phyloP scores from a whole-genome alignment of 2,888 invertebrate species.

The Drosophila stalkeri region DNA sequence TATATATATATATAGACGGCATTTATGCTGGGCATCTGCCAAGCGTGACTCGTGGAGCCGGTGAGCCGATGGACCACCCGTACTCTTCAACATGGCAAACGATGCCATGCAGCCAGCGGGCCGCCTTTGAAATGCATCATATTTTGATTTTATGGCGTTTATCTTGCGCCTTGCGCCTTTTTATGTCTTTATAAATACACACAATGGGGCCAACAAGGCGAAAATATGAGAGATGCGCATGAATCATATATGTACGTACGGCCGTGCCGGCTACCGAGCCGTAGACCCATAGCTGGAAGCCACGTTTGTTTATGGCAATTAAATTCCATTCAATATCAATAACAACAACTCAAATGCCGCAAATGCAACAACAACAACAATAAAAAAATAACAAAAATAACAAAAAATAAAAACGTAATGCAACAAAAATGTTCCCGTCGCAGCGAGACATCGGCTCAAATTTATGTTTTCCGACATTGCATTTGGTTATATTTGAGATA shows the following conservation, averaged over 20 bases:
- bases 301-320: slow-evolving; percentile 77
- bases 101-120: slow-evolving; percentile 33
- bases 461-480: slow-evolving; percentile 1
- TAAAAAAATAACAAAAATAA: not conserved
- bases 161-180: slow-evolving; percentile 59
- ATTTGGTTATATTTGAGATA: not conserved
- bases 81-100: slow-evolving; percentile 11
- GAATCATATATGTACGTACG: slow-evolving; percentile 30
- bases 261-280: slow-evolving; percentile 3
- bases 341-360: slow-evolving; percentile 37
- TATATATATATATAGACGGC: not conserved
- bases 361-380: slow-evolving; percentile 9
- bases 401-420: not conserved
- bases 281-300: slow-evolving; percentile 11
- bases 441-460: slow-evolving; percentile 6
- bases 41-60: not conserved
- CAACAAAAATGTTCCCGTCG: slow-evolving; percentile 2
- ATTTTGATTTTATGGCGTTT: slow-evolving; percentile 66
- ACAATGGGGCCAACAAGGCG: slow-evolving; percentile 32
- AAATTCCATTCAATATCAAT: slow-evolving; percentile 68
- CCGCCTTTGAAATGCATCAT: slow-evolving; percentile 73
- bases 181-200: slow-evolving; percentile 79
- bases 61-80: slow-evolving; percentile 55
- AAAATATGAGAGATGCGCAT: slow-evolving; percentile 42
- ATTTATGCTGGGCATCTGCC: slow-evolving; percentile 41